A percentile compares a stretch with the other conserved stretches of the same genome.
Evolutionary conservation across 2,888 invertebrate genomes (phyloP).

Genomic region (Pediacus dermestoides): DNA sequence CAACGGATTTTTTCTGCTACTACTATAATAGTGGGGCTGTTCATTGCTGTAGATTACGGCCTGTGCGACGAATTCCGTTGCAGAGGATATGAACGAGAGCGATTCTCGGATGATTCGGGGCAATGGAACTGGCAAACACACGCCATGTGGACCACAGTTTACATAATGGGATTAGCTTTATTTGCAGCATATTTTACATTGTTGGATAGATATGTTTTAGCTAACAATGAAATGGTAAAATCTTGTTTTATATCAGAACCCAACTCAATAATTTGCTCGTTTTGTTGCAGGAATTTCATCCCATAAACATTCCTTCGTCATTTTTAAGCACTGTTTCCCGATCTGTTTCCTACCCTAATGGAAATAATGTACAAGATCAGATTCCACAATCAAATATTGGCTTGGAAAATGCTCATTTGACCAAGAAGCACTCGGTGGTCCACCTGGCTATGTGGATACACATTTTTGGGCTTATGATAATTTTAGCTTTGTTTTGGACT

Average conservation of each 20-base stretch:
- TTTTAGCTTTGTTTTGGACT: slow-evolving; percentile 51
- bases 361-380: slow-evolving; percentile 17
- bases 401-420: slow-evolving; percentile 19
- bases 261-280: background rate
- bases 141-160: slow-evolving; percentile 56
- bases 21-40: slow-evolving; percentile 58
- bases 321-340: slow-evolving; percentile 54
- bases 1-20: slow-evolving; percentile 59
- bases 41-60: slow-evolving; percentile 60
- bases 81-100: slow-evolving; percentile 52
- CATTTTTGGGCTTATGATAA: slow-evolving; percentile 47
- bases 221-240: slow-evolving; percentile 35
- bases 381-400: slow-evolving; percentile 16
- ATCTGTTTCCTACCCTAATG: slow-evolving; percentile 51
- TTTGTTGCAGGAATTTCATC: slow-evolving; percentile 32
- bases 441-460: slow-evolving; percentile 52
- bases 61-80: slow-evolving; percentile 60
- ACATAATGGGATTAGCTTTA: slow-evolving; percentile 53
- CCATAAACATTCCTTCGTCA: slow-evolving; percentile 37
- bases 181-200: slow-evolving; percentile 55
- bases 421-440: slow-evolving; percentile 40
- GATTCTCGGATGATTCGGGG: slow-evolving; percentile 45
- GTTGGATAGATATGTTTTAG: slow-evolving; percentile 47
- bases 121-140: slow-evolving; percentile 54
- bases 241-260: background rate